These are phyloP conservation scores for Morpho deidamia DNA, from an alignment of 2,888 invertebrate species.

Conservation along the genomic window DNA sequence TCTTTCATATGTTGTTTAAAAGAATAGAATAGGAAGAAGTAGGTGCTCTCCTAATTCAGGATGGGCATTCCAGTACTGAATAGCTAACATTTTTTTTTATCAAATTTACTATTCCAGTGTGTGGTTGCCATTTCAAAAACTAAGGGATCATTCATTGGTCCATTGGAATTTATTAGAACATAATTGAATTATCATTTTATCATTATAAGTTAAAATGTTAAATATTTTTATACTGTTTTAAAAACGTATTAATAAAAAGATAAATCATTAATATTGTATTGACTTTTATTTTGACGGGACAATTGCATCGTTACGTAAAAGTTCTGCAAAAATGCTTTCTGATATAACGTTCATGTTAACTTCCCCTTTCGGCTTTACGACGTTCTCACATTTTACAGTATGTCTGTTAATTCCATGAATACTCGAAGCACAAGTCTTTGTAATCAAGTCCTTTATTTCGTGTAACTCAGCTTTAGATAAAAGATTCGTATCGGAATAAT, in stretches of 20 bases:
- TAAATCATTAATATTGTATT: neutral
- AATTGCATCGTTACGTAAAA: constrained; percentile 21
- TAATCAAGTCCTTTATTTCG: constrained; percentile 53
- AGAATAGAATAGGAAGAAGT: no score
- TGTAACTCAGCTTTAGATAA: constrained; percentile 50
- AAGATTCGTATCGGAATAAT: constrained; percentile 40
- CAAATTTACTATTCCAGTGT: no score
- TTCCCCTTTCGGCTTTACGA: neutral
- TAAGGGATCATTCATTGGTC: no score
- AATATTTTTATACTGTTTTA: neutral
- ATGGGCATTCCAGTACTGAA: no score
- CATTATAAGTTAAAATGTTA: neutral
- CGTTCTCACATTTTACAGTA: constrained; percentile 32
- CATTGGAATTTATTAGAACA: no score
- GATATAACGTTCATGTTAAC: constrained; percentile 34
- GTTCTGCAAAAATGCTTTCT: constrained; percentile 42
- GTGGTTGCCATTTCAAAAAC: no score
- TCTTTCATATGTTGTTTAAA: no score
- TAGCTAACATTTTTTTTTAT: no score
- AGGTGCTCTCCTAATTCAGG: no score
- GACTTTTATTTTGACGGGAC: neutral
- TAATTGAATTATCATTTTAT: no score
- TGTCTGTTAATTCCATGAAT: constrained; percentile 48
- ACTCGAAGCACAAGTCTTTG: constrained; percentile 46
- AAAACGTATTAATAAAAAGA: neutral